Percentiles rank a stretch among this genome's conserved stretches.
Evolutionary conservation across 2,113 vertebrate genomes (phyloP).

Genomic region (Sterna hirundo): DNA sequence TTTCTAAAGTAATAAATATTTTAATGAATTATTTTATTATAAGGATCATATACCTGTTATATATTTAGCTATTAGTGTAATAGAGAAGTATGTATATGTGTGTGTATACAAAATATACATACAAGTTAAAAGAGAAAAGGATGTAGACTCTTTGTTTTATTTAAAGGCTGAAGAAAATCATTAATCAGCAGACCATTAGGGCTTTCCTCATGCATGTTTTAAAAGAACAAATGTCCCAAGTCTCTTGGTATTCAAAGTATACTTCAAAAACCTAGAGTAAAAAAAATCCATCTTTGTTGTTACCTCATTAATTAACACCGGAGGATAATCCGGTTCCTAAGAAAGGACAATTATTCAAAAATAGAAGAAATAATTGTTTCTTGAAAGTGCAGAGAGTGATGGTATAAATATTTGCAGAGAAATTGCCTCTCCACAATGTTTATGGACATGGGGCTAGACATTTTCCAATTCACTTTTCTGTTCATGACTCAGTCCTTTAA

Average conservation of each 20-base stretch:
- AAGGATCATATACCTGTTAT: not conserved
- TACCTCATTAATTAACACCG: slow-evolving; percentile 2
- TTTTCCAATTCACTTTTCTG: not conserved
- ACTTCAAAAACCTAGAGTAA: not conserved
- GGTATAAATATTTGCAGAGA: not conserved
- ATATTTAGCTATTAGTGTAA: not conserved
- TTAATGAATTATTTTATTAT: not conserved
- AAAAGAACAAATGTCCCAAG: not conserved
- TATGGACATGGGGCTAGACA: not conserved
- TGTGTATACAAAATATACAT: not conserved
- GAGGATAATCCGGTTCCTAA: not conserved
- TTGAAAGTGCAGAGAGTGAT: not conserved
- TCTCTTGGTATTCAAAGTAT: not conserved
- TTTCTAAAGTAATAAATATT: not conserved
- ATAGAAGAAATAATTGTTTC: not conserved
- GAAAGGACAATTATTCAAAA: slow-evolving; percentile 29
- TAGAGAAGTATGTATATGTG: not conserved
- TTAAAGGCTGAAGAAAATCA: not conserved
- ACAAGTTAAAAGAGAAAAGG: not conserved
- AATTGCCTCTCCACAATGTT: not conserved
- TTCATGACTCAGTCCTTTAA: not conserved
- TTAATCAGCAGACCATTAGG: not conserved
- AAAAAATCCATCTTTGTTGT: not conserved
- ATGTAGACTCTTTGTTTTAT: not conserved
- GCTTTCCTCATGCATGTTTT: not conserved